These are phyloP conservation scores for Gasterosteus nipponicus DNA, from an alignment of 2,113 vertebrate species.

Conservation along the genomic window DNA sequence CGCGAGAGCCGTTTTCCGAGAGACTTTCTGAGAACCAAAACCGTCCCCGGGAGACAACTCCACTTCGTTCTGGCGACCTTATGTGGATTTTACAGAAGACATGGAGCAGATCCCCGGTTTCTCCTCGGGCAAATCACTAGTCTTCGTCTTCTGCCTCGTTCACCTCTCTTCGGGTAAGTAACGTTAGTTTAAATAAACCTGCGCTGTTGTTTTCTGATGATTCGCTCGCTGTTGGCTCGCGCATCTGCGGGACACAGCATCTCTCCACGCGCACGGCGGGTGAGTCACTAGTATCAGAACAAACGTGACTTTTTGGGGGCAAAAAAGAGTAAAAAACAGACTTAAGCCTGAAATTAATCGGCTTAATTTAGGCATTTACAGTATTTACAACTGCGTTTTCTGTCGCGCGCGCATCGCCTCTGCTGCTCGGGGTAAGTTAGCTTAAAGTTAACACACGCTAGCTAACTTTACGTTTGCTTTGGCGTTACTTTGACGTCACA, in stretches of 20 bases:
- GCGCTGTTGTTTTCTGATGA: background rate
- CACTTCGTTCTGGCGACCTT: conserved; percentile 79
- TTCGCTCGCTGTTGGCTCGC: conserved; percentile 35
- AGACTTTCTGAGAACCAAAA: conserved; percentile 51
- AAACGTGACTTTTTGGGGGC: too few relatives aligned
- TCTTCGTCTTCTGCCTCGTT: conserved; percentile 72
- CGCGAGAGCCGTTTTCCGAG: background rate
- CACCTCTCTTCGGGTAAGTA: conserved; percentile 77
- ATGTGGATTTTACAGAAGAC: conserved; percentile 84
- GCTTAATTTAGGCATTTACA: too few relatives aligned
- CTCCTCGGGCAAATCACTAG: conserved; percentile 72
- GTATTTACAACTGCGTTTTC: too few relatives aligned
- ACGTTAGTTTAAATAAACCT: background rate
- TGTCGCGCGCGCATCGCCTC: too few relatives aligned
- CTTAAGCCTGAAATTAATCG: too few relatives aligned
- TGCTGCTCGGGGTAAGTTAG: background rate
- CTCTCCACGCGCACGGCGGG: conserved; percentile 15
- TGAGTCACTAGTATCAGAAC: too few relatives aligned
- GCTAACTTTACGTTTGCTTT: background rate
- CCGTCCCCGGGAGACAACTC: conserved; percentile 71
- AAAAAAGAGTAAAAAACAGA: too few relatives aligned
- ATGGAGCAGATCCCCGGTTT: conserved; percentile 82
- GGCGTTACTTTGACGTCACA: background rate
- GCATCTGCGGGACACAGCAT: conserved; percentile 18
- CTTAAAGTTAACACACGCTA: background rate